Percentiles rank a stretch among this genome's conserved stretches.
These are phyloP conservation scores for Drosophila leontia DNA, from an alignment of 1,140 invertebrate genomes.

Conservation along the genomic window DNA sequence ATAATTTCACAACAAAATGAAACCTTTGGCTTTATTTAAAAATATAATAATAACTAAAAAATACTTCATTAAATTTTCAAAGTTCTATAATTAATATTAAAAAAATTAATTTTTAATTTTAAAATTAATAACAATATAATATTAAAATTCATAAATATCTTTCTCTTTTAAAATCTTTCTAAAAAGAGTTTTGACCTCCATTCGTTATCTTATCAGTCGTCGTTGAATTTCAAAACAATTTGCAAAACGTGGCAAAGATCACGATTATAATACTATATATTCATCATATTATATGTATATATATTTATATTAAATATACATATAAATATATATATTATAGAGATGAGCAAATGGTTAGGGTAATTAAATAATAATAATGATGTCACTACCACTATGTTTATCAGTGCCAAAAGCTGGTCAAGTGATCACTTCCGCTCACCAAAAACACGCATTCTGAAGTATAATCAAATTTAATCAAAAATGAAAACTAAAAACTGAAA, in stretches of 20 bases:
- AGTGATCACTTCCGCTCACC: slow-evolving; percentile 34
- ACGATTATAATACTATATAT: slow-evolving; percentile 1
- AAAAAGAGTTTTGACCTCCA: background rate
- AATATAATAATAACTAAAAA: too few species aligned
- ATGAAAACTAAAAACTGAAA: background rate
- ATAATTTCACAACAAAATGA: background rate
- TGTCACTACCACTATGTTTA: slow-evolving; percentile 10
- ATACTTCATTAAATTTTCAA: too few species aligned
- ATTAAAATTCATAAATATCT: background rate
- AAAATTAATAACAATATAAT: too few species aligned
- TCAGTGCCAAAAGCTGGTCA: slow-evolving; percentile 24
- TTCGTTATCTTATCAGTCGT: slow-evolving; percentile 17
- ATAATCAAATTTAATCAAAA: slow-evolving; percentile 1
- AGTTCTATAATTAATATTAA: too few species aligned
- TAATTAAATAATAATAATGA: slow-evolving; percentile 15
- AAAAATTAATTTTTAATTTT: too few species aligned
- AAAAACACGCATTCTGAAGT: background rate
- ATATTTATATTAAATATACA: background rate
- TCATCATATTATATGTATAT: background rate
- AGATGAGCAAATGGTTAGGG: background rate
- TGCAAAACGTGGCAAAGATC: slow-evolving; percentile 10
- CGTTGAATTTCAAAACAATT: slow-evolving; percentile 15
- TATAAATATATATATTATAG: background rate
- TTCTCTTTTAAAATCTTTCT: background rate
- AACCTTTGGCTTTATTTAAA: background rate